Conservation (phyloP, 2,888 invertebrate genomes). For the Thelaira solivaga region DNA sequence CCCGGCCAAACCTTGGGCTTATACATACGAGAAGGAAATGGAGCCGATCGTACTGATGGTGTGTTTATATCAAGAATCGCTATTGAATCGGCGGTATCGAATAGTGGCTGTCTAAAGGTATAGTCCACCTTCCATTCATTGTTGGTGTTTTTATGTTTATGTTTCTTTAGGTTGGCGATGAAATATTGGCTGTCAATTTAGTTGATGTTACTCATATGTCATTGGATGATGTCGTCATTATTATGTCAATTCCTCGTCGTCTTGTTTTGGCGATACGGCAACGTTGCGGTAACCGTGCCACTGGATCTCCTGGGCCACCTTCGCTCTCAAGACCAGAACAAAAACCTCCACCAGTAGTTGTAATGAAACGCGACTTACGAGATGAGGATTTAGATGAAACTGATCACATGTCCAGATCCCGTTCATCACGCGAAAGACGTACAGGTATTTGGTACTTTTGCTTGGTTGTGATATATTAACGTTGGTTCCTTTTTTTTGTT, state of each 20-base stretch:
- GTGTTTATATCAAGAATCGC: slow-evolving; percentile 98
- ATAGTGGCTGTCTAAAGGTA: slow-evolving; percentile 95
- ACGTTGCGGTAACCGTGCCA: slow-evolving; percentile 82
- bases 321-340: slow-evolving; percentile 84
- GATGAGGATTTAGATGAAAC: slow-evolving; percentile 86
- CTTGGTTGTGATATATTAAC: slow-evolving; percentile 72
- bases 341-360: slow-evolving; percentile 94
- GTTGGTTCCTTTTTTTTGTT: slow-evolving; percentile 57
- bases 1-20: slow-evolving; percentile 98
- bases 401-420: slow-evolving; percentile 78
- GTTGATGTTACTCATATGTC: slow-evolving; percentile 99
- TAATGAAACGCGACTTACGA: slow-evolving; percentile 90
- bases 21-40: slow-evolving; percentile 99
- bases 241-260: slow-evolving; percentile 98
- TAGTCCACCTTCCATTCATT: background rate
- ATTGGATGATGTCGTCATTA: slow-evolving; percentile 98
- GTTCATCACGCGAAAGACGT: slow-evolving; percentile 78
- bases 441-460: slow-evolving; percentile 76
- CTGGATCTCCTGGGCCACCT: slow-evolving; percentile 75
- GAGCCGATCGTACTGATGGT: slow-evolving; percentile 95
- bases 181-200: slow-evolving; percentile 97
- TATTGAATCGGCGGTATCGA: slow-evolving; percentile 96
- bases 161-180: slow-evolving; percentile 89
- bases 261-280: slow-evolving; percentile 95
- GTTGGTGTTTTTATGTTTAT: background rate